phyloP scores from a whole-genome alignment of 2,797 vertebrate species.

The Melanotaenia boesemani region DNA sequence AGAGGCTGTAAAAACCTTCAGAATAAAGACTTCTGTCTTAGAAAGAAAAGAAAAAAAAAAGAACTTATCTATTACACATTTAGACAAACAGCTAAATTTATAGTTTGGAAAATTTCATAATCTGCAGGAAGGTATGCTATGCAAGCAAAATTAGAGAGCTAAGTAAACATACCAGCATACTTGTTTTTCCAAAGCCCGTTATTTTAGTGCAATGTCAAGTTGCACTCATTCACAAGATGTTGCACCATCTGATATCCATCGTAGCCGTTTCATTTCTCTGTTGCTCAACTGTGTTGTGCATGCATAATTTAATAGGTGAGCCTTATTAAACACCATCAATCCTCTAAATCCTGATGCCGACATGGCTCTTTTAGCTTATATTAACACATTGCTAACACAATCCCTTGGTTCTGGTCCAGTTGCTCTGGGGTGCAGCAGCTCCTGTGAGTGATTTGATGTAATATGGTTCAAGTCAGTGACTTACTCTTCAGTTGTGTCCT shows the following conservation, averaged over 20 bases:
- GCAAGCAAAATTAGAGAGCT: neutral
- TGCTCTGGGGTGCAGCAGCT: constrained; percentile 32
- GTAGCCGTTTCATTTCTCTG: constrained; percentile 8
- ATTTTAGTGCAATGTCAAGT: constrained; percentile 31
- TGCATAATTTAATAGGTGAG: constrained; percentile 47
- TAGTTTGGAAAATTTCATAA: neutral
- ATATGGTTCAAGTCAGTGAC: constrained; percentile 39
- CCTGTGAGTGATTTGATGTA: constrained; percentile 51
- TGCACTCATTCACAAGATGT: constrained; percentile 36
- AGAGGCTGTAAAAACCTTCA: neutral
- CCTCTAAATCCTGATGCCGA: constrained; percentile 23
- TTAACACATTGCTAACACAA: constrained; percentile 24
- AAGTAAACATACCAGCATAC: neutral
- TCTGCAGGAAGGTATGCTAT: neutral
- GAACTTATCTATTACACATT: too few species aligned
- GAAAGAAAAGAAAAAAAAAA: too few species aligned
- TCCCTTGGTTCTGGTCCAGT: constrained; percentile 30
- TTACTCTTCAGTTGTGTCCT: constrained; percentile 45
- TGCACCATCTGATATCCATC: constrained; percentile 32
- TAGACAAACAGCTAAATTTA: neutral
- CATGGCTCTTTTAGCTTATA: constrained; percentile 18
- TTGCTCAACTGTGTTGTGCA: constrained; percentile 25
- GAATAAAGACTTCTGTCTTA: neutral
- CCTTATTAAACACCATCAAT: constrained; percentile 38
- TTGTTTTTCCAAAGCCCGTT: constrained; percentile 4